Evolutionary conservation across 2,888 invertebrate species (phyloP), one percentile per base, ranked within the genome.

Genomic region (Mesorhabditis belari): DNA sequence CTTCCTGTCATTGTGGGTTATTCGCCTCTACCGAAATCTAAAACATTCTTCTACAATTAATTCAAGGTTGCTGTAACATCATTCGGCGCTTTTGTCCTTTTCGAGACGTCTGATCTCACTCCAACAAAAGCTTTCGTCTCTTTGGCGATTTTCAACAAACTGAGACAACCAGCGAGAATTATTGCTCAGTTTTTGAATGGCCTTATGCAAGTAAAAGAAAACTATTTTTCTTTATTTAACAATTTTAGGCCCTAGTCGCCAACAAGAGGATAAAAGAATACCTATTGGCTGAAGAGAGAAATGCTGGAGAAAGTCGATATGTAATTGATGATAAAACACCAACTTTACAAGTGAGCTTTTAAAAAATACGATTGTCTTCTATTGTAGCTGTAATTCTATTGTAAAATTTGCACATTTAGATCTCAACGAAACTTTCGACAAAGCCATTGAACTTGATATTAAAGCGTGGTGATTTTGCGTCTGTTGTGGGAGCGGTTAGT

Each of bases 131-230:
- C 44, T 0, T 77, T 77, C 57, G 77, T 77, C 24, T 73, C 74
- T 0, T 62, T 77, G 24, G 67, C 76, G 1, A 60, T 77, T 3
- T 77, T 77, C 61, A 71, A 73, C 57, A 73, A 74, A 58, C 61
- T 66, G 60, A 55, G 69, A 55, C 67, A 67, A 24, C 77, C 77
- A n/a, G 65, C 75, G 67, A 57, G 74, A 51, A 75, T 77, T 67
- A 65, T 78, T 3, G 76, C 76, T 24, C 74, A 69, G 52, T 56
- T 77, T 49, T 71, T 78, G 60, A 76, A 74, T 17, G 66, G 67
- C 21, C 60, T 73, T 17, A 74, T 77, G 19, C 77, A 77, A 60
- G 68, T 69, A 49, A 4, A 6, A 28, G n/a, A 19, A n/a, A n/a
- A n/a, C n/a, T n/a, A n/a, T n/a, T n/a, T n/a, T n/a, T n/a, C n/a